Base-by-base conservation (phyloP, 2,797 vertebrate species). In the Kryptolebias ocellatus region DNA sequence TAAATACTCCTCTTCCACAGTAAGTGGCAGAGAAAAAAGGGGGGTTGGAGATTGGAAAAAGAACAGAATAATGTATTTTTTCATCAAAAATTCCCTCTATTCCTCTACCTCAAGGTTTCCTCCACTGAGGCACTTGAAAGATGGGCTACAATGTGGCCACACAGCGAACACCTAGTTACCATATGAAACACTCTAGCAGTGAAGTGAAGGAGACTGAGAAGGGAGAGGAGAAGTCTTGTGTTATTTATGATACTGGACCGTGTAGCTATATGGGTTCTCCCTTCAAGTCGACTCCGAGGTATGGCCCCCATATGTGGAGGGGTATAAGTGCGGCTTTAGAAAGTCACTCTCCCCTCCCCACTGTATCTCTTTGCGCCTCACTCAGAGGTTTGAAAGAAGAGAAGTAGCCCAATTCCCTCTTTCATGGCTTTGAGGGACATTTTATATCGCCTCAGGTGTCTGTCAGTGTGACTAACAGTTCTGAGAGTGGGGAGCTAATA, bases 81-180 rank as follows among this genome's bases (percentile, higher is more conserved):
- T 93, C 92, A 95, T 95, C 89, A 92, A 94, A 93, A 90, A 95
- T 94, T 94, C 93, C 80, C 67, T 94, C 91, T 94, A 86, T 94
- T 94, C 91, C 85, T 29, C 75, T 86, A 93, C 91, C 93, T 93
- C 91, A 93, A 93, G 93, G 93, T 94, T 92, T 92, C 84, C 91
- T 91, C 90, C 92, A 91, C 87, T 86, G 90, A 92, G 91, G 85
- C 78, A 92, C 91, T 93, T 95, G 93, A 94, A 94, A 94, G 94
- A 80, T 89, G 83, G 92, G 88, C 91, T 92, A 93, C 92, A 93
- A 90, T 92, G 89, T 89, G 94, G 92, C 92, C 93, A 93, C 92
- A 93, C 90, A 90, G 90, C 89, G 92, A 94, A 94, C 91, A 92
- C 87, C 93, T 95, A 89, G 90, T 94, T 95, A 93, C 92, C 94